Evolutionary conservation across 2,888 invertebrate genomes (phyloP).

Genomic region (Craniophora ligustri): DNA sequence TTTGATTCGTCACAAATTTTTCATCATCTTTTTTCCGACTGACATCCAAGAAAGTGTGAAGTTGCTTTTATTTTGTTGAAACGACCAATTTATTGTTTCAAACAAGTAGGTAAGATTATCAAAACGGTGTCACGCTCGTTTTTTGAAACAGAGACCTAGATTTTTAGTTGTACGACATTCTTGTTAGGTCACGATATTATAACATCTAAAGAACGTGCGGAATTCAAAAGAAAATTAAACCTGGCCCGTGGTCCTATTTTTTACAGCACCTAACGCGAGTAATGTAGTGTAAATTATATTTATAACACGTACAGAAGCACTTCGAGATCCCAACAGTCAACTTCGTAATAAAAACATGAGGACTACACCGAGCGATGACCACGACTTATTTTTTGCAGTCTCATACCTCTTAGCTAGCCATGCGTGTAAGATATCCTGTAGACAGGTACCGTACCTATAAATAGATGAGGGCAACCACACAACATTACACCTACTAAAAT

Average conservation of each 20-base stretch:
- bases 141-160: constrained; percentile 6
- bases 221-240: constrained; percentile 1
- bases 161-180: not conserved
- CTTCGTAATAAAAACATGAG: constrained; percentile 37
- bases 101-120: not conserved
- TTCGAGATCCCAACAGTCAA: too few species aligned
- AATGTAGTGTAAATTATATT: not conserved
- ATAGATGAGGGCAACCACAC: constrained; percentile 28
- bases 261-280: not conserved
- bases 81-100: constrained; percentile 2
- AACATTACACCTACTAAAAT: not conserved
- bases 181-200: too few species aligned
- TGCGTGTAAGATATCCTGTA: constrained; percentile 42
- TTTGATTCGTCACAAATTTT: not conserved
- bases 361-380: constrained; percentile 34
- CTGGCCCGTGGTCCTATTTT: not conserved
- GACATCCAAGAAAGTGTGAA: constrained; percentile 1
- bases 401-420: constrained; percentile 45
- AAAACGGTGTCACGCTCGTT: constrained; percentile 1
- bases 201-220: not conserved
- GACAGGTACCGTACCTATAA: constrained; percentile 25
- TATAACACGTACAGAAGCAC: not conserved
- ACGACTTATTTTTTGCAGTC: constrained; percentile 44
- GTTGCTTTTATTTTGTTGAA: constrained; percentile 2
- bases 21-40: not conserved